Evolutionary conservation across 2,797 vertebrate genomes (phyloP), one percentile per base, ranked within the genome.

Genomic region (Sebastiscus albofasciatus): DNA sequence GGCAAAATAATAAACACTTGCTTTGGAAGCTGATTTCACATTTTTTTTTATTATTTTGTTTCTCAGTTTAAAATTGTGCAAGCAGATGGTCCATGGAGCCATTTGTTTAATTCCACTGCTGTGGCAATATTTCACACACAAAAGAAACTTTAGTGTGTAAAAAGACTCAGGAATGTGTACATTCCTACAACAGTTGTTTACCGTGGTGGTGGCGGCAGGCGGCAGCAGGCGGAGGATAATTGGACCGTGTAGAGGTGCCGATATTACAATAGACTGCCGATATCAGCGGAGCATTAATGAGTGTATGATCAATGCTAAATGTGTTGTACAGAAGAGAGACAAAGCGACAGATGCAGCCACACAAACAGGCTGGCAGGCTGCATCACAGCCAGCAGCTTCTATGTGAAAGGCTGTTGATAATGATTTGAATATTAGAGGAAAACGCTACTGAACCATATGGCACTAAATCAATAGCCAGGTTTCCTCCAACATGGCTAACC

Each of bases 271-370:
- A 67, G 61, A 80, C 39, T 52, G 61, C 27, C 62, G 71, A 72
- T 73, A 73, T 62, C 34, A 67, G 67, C 49, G 7, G 66, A 79
- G 68, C 67, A 46, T 34, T 80, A 68, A 75, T 82, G 76, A 77
- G 76, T 22, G 18, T 68, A 66, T 75, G 70, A 82, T 90, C 83
- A 56, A 62, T 62, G 74, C 66, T 84, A 61, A 84, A 78, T 81
- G 67, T 67, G 74, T 69, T 75, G 49, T 10, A 64, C 61, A 77
- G 59, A 55, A 54, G 39, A 62, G 69, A 77, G 56, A 76, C 73
- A 76, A 72, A 76, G 75, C 81, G 22, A 73, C 79, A 76, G 67
- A 82, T 46, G 66, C 69, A 74, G 72, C 71, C 34, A 12, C 69
- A 75, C 36, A 73, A 72, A 46, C 73, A 78, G 67, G 59, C 85